phyloP scores from a whole-genome alignment of 2,888 invertebrate genomes.

The Petrophora chlorosata region DNA sequence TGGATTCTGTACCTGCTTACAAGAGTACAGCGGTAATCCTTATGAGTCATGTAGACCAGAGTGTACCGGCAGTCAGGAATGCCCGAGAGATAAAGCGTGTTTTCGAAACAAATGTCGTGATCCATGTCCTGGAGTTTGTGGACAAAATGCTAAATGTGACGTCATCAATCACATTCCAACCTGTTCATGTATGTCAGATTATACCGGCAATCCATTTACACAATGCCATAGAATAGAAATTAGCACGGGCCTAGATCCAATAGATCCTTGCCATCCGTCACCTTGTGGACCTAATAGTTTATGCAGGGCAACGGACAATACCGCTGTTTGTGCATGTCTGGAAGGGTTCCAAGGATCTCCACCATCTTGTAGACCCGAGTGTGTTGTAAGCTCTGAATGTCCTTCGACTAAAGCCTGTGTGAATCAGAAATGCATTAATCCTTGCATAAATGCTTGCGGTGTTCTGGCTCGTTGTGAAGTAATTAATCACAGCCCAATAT shows the following conservation, averaged over 20 bases:
- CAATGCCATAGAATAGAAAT: conserved; percentile 70
- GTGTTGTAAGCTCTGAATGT: conserved; percentile 92
- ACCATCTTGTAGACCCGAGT: conserved; percentile 92
- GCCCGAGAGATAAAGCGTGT: conserved; percentile 88
- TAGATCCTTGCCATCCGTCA: conserved; percentile 90
- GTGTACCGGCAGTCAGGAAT: conserved; percentile 88
- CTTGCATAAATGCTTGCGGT: conserved; percentile 92
- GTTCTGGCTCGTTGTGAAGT: conserved; percentile 90
- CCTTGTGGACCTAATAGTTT: conserved; percentile 92
- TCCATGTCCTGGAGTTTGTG: conserved; percentile 90
- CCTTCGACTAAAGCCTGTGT: conserved; percentile 91
- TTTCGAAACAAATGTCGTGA: conserved; percentile 88
- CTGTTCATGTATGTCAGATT: conserved; percentile 86
- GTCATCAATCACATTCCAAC: conserved; percentile 90
- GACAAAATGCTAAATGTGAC: conserved; percentile 88
- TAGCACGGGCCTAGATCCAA: conserved; percentile 46
- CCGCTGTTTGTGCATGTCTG: conserved; percentile 91
- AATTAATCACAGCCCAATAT: conserved; percentile 93
- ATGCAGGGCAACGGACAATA: conserved; percentile 89
- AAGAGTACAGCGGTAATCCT: conserved; percentile 89
- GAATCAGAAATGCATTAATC: conserved; percentile 92
- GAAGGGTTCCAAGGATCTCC: conserved; percentile 91
- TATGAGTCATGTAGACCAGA: conserved; percentile 88
- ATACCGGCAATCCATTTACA: conserved; percentile 89
- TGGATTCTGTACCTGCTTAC: conserved; percentile 87